Percentiles rank a stretch among this genome's conserved stretches.
These are phyloP conservation scores for Nibea coibor DNA, from an alignment of 2,113 vertebrate species.

Conservation along the genomic window DNA sequence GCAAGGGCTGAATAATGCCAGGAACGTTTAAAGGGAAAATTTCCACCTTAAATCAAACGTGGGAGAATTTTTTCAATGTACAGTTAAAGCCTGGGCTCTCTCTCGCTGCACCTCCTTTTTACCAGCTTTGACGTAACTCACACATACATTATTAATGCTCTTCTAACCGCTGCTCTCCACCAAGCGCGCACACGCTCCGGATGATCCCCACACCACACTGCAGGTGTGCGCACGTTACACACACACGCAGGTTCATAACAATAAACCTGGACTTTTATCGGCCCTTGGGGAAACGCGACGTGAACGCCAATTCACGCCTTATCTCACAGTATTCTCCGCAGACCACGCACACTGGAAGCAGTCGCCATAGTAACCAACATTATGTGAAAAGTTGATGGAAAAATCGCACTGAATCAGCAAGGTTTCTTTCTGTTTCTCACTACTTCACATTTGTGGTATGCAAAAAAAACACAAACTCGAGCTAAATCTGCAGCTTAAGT, in stretches of 20 bases:
- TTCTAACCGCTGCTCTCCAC: conserved; percentile 38
- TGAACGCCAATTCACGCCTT: conserved; percentile 17
- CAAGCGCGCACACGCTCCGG: conserved; percentile 12
- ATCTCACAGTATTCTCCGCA: conserved; percentile 22
- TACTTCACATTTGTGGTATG: conserved; percentile 16
- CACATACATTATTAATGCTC: conserved; percentile 79
- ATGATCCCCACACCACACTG: conserved; percentile 19
- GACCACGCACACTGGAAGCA: conserved; percentile 6
- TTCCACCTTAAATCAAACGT: conserved; percentile 17
- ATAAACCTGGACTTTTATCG: conserved; percentile 10
- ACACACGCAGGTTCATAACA: not conserved
- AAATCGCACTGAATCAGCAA: conserved; percentile 61
- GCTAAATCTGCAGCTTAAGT: conserved; percentile 37
- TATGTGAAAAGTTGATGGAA: conserved; percentile 49
- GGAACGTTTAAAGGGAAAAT: conserved; percentile 9
- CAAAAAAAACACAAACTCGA: conserved; percentile 7
- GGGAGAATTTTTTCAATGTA: conserved; percentile 20
- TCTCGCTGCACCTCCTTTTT: conserved; percentile 65
- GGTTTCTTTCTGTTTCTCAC: conserved; percentile 12
- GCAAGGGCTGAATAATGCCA: not conserved
- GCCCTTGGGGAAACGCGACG: not conserved
- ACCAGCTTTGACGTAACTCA: conserved; percentile 69
- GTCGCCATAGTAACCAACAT: conserved; percentile 51
- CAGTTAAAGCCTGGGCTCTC: conserved; percentile 35
- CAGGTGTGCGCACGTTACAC: conserved; percentile 28